A percentile compares a stretch with the other conserved stretches of the same genome.
Conservation (phyloP, 2,113 vertebrate species). For the Pterocles gutturalis region DNA sequence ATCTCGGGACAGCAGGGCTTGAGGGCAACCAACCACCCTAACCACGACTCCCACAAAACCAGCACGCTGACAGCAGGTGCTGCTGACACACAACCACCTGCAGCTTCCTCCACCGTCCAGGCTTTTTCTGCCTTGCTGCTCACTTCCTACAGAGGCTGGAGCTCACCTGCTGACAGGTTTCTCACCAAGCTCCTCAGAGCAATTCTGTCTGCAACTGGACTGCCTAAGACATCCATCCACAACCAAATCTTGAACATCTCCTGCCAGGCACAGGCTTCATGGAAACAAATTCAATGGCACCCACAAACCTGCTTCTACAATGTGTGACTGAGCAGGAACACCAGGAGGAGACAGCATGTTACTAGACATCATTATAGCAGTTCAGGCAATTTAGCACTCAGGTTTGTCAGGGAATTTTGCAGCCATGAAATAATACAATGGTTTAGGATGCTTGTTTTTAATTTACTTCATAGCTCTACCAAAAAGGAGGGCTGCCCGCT, state of each 20-base stretch:
- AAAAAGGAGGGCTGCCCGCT: neutral
- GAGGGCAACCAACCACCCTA: neutral
- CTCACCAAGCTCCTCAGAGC: neutral
- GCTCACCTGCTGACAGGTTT: neutral
- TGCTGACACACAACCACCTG: neutral
- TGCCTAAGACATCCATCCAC: neutral
- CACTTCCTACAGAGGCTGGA: neutral
- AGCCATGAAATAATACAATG: neutral
- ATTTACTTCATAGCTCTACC: neutral
- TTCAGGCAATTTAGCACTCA: neutral
- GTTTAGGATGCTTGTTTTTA: neutral
- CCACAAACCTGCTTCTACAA: neutral
- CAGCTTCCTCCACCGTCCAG: neutral
- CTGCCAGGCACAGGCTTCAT: neutral
- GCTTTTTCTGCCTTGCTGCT: neutral
- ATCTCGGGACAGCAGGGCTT: neutral
- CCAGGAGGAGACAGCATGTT: neutral
- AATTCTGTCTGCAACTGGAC: neutral
- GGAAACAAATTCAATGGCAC: neutral
- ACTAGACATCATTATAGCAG: neutral
- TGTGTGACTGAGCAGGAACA: neutral
- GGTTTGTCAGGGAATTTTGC: neutral
- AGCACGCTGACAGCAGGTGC: neutral
- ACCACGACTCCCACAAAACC: neutral
- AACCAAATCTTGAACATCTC: neutral